Base-by-base conservation (phyloP, 2,888 invertebrate genomes). In the Scrobipalpa atriplicella region DNA sequence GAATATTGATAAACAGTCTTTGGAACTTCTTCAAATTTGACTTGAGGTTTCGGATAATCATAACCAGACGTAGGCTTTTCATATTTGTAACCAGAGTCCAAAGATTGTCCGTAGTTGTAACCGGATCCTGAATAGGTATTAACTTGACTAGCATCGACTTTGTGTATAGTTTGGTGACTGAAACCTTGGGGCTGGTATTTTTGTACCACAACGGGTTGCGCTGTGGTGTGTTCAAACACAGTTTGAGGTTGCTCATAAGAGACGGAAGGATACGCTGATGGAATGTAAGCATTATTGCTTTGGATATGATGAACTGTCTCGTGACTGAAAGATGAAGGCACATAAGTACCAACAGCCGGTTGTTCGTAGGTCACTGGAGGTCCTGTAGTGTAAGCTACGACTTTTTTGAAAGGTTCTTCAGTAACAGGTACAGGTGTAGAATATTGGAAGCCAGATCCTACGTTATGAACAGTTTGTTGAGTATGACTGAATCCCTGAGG, bases 361-460 rank as follows among this genome's bases (percentile, higher is more conserved):
- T 84, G 83, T 43, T 74, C 78, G 66, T 83, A 87, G 13, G 82
- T 71, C 1, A 80, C 70, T 36, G 81, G 72, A 3, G 88, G 80
- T 6, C 90, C 90, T 62, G 91, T 91, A 3, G 92, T 91, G 66
- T 92, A 92, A 43, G 92, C 91, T 19, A 89, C 83, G 1, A 87
- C 54, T 75, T 87, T 91, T 70, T 84, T 90, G 63, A 92, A 87
- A 19, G 90, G 90, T 66, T 83, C 83, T 74, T 92, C 92, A 65
- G 81, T 78, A 2, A 89, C 83, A 19, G 91, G 89, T 1, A 75
- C 78, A 36, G 82, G 81, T 2, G 83, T 83, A 7, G 88, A 82
- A 64, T 90, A 89, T 65, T 86, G 83, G 56, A 81, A 86, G 29
- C 86, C 84, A 2, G 86, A 79, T 67, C 81, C 83, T 10, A 83